Percentiles rank a stretch among this genome's conserved stretches.
Conservation (phyloP, 2,113 vertebrate species). For the Gallinago undulata region DNA sequence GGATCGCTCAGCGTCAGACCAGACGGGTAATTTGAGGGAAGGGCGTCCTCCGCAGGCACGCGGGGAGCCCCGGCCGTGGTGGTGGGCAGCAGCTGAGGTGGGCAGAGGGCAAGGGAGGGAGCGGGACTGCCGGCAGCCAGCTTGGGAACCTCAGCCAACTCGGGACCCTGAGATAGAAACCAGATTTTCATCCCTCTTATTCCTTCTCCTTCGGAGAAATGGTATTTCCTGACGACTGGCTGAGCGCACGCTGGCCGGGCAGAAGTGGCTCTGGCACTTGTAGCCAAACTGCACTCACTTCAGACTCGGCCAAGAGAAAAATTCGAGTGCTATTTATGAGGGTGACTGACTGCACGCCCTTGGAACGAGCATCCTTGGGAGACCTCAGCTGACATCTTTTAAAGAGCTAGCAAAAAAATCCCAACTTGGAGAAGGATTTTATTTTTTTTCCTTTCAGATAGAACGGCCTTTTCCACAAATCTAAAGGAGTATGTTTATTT, state of each 20-base stretch:
- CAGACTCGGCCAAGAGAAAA: background rate
- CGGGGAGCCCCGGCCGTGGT: background rate
- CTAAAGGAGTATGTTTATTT: background rate
- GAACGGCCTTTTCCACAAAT: background rate
- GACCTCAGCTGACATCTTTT: background rate
- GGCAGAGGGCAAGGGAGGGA: background rate
- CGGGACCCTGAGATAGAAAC: accelerated
- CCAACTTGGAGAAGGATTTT: background rate
- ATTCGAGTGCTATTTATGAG: background rate
- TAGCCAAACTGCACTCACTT: background rate
- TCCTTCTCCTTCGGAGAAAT: background rate
- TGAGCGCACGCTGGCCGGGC: background rate
- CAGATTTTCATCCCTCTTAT: background rate
- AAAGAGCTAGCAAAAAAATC: conserved; percentile 3
- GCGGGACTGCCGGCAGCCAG: background rate
- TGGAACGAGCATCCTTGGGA: background rate
- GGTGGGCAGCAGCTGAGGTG: background rate
- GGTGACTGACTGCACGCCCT: background rate
- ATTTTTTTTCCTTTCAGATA: background rate
- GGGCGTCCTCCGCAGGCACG: background rate
- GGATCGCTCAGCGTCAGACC: background rate
- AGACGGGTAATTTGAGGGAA: background rate
- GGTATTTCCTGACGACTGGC: background rate
- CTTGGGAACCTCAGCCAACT: background rate
- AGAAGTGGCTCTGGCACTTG: background rate